Conservation (phyloP, 2,888 invertebrate genomes). For the Drosophila borborema region DNA sequence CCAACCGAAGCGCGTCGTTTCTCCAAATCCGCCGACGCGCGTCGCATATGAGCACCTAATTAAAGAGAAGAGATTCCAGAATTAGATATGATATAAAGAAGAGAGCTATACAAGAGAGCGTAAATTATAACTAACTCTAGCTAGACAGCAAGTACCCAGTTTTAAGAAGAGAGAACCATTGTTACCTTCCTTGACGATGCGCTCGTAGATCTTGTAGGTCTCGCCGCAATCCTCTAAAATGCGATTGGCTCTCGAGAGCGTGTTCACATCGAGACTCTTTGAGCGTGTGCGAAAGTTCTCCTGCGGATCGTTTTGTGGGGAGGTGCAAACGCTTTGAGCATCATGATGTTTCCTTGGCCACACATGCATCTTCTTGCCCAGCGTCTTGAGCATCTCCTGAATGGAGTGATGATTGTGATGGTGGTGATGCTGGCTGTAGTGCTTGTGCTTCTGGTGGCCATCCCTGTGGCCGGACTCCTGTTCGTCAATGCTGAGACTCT, state of each 20-base stretch:
- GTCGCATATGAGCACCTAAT: slow-evolving; percentile 91
- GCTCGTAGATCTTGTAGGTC: slow-evolving; percentile 92
- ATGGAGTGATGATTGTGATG: slow-evolving; percentile 89
- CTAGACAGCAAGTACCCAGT: slow-evolving; percentile 70
- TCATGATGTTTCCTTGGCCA: slow-evolving; percentile 89
- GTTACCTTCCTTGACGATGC: slow-evolving; percentile 91
- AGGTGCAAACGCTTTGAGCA: slow-evolving; percentile 85
- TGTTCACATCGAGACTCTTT: slow-evolving; percentile 90
- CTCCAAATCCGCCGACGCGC: slow-evolving; percentile 92
- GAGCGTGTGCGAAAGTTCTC: slow-evolving; percentile 91
- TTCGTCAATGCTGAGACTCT: slow-evolving; percentile 81
- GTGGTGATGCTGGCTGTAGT: slow-evolving; percentile 55
- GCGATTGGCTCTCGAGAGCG: slow-evolving; percentile 85
- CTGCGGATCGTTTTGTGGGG: slow-evolving; percentile 86
- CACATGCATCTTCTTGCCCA: slow-evolving; percentile 90
- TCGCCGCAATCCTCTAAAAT: slow-evolving; percentile 91
- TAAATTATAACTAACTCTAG: slow-evolving; percentile 9
- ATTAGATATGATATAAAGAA: neutral
- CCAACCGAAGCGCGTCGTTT: slow-evolving; percentile 92
- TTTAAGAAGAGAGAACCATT: slow-evolving; percentile 12
- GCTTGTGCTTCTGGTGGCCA: slow-evolving; percentile 61
- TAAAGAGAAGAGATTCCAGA: neutral
- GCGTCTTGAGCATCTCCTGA: slow-evolving; percentile 91
- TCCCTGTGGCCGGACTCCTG: slow-evolving; percentile 58
- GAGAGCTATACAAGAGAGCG: neutral